Evolutionary conservation across 2,797 vertebrate genomes (phyloP), one percentile per base, ranked within the genome.

Genomic region (Liasis olivaceus): DNA sequence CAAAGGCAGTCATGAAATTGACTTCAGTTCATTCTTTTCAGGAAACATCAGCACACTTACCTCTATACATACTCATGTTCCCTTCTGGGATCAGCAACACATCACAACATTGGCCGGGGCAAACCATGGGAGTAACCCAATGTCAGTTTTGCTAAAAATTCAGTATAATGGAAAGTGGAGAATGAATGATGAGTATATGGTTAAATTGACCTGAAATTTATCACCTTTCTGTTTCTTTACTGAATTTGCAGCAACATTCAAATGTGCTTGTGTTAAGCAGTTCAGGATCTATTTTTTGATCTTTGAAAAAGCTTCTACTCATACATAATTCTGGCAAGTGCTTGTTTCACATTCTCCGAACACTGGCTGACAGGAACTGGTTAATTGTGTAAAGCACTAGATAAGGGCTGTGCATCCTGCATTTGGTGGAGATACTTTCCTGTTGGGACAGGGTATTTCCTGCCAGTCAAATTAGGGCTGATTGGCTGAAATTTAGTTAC

Each of bases 261-360:
- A 15, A 47, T 87, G 63, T 15, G 54, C 6, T 89, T 85, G 77
- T 15, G 12, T 42, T 69, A 63, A 89, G 56, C 81, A 77, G 56
- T 66, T 89, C 31, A 9, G 36, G 87, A 62, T 54, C 66, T 42
- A 51, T 69, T 85, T 89, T 60, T 54, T n/a, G 17, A 36, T 81
- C 59, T 54, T 63, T 81, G 58, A 36, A 72, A 90, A 59, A 47
- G 17, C 17, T 47, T 42, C 36, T 42, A 36, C 26, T 62, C 26
- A 54, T n/a, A 24, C 11, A 51, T 47, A 24, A 7, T 31, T 92
- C 36, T 85, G 85, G 85, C 42, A 42, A 58, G 69, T 85, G 88
- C 88, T 90, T 93, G 47, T 91, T 93, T 93, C 84, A 72, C n/a
- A 88, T 91, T 93, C 89, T 93, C 86, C 42, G 86, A 93, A 88